Conservation (phyloP, 2,797 vertebrate genomes). For the Valencia hispanica region DNA sequence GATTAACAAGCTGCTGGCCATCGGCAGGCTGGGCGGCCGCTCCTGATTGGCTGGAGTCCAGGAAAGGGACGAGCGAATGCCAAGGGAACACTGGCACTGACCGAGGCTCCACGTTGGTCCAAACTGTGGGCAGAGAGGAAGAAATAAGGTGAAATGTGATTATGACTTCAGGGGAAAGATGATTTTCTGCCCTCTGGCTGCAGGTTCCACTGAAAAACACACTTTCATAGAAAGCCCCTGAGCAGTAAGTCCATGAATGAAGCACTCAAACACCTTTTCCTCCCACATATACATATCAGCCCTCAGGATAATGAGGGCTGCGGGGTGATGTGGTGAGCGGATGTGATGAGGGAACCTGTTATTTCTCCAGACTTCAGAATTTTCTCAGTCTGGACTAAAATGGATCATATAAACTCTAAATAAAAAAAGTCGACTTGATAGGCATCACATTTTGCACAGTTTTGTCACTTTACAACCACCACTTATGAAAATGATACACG, state of each 20-base stretch:
- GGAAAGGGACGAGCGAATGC: constrained; percentile 94
- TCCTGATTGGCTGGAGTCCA: constrained; percentile 93
- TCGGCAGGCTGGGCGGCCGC: constrained; percentile 85
- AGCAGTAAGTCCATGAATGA: constrained; percentile 45
- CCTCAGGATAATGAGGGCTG: constrained; percentile 41
- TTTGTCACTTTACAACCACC: neutral
- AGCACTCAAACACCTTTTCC: constrained; percentile 39
- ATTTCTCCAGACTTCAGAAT: constrained; percentile 53
- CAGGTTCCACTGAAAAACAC: constrained; percentile 43
- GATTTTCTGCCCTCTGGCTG: constrained; percentile 46
- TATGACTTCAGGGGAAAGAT: constrained; percentile 32
- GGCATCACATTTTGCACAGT: neutral
- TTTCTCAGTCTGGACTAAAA: constrained; percentile 40
- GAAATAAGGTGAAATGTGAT: constrained; percentile 53
- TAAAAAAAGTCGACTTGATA: too few relatives aligned
- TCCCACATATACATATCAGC: constrained; percentile 16
- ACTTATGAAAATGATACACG: neutral
- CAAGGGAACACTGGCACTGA: constrained; percentile 95
- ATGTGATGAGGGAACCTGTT: constrained; percentile 56
- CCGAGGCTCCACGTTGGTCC: constrained; percentile 95
- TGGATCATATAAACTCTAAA: neutral
- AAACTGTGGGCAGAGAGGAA: constrained; percentile 80
- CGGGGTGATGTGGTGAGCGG: constrained; percentile 52
- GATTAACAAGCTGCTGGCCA: constrained; percentile 88
- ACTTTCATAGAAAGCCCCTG: constrained; percentile 33